Base-by-base conservation (phyloP, 2,113 vertebrate species). In the Hydrochoerus hydrochaeris region DNA sequence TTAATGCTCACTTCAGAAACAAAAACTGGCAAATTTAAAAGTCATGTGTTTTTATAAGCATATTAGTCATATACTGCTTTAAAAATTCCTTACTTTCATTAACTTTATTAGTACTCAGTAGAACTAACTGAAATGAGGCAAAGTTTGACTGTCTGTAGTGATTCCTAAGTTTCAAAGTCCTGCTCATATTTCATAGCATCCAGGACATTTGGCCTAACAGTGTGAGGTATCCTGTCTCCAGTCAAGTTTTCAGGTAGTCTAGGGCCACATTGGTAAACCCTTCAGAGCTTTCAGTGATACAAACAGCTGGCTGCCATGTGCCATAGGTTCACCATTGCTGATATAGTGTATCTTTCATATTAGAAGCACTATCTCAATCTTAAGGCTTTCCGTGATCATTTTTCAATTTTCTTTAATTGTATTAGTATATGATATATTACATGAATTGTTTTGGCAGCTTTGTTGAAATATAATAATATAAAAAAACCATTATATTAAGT, bases 11-110 rank as follows among this genome's bases (percentile, higher is more conserved):
- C 28, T 91, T 94, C n/a, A 44, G 62, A 28, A 86, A 49, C 20
- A 84, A 46, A 78, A 49, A 88, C 10, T 67, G n/a, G 57, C n/a
- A 97, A 67, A 75, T 60, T 88, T 49, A 5, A 94, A 92, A 80
- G 46, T 30, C 69, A 19, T 83, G 11, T 71, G 35, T 86, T 95
- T 95, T 92, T 54, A 58, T 52, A 92, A 85, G 85, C 5, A 20
- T 88, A 60, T 77, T 62, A 57, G 35, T 73, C 4, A n/a, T 71
- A 16, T 46, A 62, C 92, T 65, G 49, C 71, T 88, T 90, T 90
- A 57, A 67, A 85, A 46, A 80, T 71, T 75, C 4, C 17, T 85
- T 58, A 80, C 16, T 92, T 95, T 90, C 5, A n/a, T 41, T 80
- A 62, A 84, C 2, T 91, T 88, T 91, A 19, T 63, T 62, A 91